A percentile compares a stretch with the other conserved stretches of the same genome.
These are phyloP conservation scores for Echeneis naucrates DNA, from an alignment of 2,797 vertebrate species.

Conservation along the genomic window DNA sequence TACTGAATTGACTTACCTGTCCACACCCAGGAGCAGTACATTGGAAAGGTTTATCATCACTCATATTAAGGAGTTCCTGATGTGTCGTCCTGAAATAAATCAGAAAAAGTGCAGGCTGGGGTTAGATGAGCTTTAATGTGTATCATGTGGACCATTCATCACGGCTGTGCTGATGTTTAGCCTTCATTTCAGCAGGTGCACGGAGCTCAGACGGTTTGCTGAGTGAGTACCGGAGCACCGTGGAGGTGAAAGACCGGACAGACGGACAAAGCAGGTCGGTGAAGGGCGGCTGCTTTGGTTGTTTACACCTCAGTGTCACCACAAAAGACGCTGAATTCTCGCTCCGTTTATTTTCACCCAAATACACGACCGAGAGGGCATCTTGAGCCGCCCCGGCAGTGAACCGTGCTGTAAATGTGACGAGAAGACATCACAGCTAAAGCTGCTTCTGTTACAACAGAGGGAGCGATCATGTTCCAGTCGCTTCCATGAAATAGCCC, in stretches of 20 bases:
- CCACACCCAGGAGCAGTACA: constrained; percentile 99
- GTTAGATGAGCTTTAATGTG: background rate
- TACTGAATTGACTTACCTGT: constrained; percentile 87
- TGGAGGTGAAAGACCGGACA: constrained; percentile 6
- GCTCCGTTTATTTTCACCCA: constrained; percentile 3
- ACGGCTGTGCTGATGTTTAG: background rate
- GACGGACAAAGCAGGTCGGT: constrained; percentile 66
- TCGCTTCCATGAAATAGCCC: constrained; percentile 63
- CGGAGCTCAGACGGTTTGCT: background rate
- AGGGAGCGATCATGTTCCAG: constrained; percentile 46
- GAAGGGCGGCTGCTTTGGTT: constrained; percentile 73
- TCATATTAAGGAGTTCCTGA: constrained; percentile 98
- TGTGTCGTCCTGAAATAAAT: constrained; percentile 82
- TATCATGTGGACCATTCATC: background rate
- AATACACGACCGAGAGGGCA: background rate
- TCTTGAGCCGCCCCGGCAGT: rapidly evolving
- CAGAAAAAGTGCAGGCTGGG: background rate
- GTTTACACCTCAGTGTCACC: constrained; percentile 68
- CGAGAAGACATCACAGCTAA: background rate
- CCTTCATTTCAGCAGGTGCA: background rate
- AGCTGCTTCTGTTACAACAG: constrained; percentile 7
- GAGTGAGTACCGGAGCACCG: background rate
- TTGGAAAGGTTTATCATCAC: constrained; percentile 99
- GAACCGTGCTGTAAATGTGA: background rate
- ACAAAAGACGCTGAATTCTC: constrained; percentile 17